Evolutionary conservation across 2,888 invertebrate species (phyloP), one percentile per base, ranked within the genome.

Genomic region (Gryllus longicercus): DNA sequence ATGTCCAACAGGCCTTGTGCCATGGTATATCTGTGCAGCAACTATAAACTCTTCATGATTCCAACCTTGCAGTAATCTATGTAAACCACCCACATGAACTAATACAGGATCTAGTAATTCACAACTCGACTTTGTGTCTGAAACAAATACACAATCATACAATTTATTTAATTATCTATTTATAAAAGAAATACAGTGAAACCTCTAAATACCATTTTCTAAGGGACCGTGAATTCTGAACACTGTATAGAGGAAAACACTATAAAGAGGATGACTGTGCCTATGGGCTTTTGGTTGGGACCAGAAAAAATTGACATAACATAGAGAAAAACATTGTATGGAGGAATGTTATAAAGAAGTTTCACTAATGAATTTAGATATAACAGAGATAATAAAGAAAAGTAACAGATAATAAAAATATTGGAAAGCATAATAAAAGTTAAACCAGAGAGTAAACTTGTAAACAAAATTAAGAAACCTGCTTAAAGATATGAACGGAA

Each of bases 21-120:
- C 98, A 87, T 98, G 94, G 87, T 93, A 96, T 82, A 98, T 91
- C 86, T 96, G 96, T 25, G 94, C 95, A 79, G 94, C 93, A 81
- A 97, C 91, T 83, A 94, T 90, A 85, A 95, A 98, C 85, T 95
- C 94, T 84, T 96, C 95, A 86, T 94, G 94, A 83, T 90, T 91
- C 96, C 96, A 96, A 80, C 92, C 90, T 1, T 89, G 89, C 10
- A 93, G 92, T 21, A 95, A 89, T 81, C 95, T 90, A 87, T 96
- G 95, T 2, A 96, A 89, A 51, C 94, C 94, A 82, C 95, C 95
- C 75, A 97, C 90, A 85, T 95, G 92, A 82, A 97, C 91, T 80
- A 96, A 88, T 51, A 96, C 92, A 11, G 93, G 90, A 84, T 96
- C 95, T 0, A 91, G 87, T 80, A 96, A 91, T 81, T 93, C 93